Conservation (phyloP, 2,113 vertebrate genomes). For the Nettapus auritus region DNA sequence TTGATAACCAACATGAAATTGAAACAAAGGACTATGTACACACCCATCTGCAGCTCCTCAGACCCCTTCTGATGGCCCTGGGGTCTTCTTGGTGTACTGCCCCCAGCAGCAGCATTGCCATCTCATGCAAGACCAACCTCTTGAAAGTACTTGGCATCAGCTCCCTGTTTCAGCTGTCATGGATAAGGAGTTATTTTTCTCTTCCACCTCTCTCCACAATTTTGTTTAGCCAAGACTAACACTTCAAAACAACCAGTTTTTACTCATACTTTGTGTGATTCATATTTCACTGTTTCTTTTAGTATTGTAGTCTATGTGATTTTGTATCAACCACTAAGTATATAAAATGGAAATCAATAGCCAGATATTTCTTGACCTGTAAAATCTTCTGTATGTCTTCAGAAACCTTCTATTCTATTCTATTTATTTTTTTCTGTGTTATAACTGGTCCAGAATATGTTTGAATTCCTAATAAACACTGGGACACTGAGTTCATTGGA, state of each 20-base stretch:
- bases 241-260: background rate
- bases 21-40: background rate
- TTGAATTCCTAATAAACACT: background rate
- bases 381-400: background rate
- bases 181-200: background rate
- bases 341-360: background rate
- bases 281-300: background rate
- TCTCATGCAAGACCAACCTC: background rate
- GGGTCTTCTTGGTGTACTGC: accelerated
- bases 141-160: background rate
- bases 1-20: background rate
- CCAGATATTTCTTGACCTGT: background rate
- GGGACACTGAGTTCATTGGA: background rate
- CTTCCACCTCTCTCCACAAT: background rate
- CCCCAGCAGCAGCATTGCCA: background rate
- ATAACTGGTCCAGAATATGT: background rate
- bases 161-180: background rate
- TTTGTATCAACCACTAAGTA: background rate
- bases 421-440: background rate
- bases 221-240: background rate
- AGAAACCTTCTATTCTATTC: background rate
- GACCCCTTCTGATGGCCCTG: background rate
- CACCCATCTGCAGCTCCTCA: background rate
- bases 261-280: background rate
- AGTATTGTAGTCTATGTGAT: background rate